These are phyloP conservation scores for Semicossyphus pulcher DNA, from an alignment of 2,113 vertebrate genomes.

Conservation along the genomic window DNA sequence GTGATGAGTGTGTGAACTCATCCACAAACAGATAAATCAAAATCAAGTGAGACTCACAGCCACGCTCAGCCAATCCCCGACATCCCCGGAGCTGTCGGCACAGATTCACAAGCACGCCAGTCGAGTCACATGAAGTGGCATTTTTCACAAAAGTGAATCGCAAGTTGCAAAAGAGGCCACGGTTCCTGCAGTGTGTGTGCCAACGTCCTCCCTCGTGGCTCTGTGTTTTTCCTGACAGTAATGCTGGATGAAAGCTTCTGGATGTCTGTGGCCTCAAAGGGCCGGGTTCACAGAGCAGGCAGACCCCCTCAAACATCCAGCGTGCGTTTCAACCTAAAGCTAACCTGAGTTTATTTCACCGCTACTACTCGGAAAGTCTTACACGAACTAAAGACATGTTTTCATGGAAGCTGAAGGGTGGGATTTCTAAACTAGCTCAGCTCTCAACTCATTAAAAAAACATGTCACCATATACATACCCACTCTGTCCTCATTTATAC, in stretches of 20 bases:
- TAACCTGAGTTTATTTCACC: slow-evolving; percentile 35
- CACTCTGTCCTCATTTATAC: background rate
- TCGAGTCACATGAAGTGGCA: slow-evolving; percentile 46
- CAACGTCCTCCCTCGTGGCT: slow-evolving; percentile 44
- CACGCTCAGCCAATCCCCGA: slow-evolving; percentile 1
- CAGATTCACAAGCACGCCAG: slow-evolving; percentile 30
- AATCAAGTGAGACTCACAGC: slow-evolving; percentile 47
- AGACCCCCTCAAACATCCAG: slow-evolving; percentile 33
- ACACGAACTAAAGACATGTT: background rate
- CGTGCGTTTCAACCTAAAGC: slow-evolving; percentile 42
- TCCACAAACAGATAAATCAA: slow-evolving; percentile 55
- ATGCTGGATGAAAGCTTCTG: slow-evolving; percentile 55
- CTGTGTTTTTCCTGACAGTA: slow-evolving; percentile 52
- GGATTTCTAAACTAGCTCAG: background rate
- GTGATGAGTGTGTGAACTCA: slow-evolving; percentile 46
- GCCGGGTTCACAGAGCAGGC: slow-evolving; percentile 43
- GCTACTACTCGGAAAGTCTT: background rate
- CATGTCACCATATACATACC: background rate
- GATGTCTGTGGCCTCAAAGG: slow-evolving; percentile 1
- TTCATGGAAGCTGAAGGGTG: background rate
- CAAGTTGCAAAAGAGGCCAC: slow-evolving; percentile 28
- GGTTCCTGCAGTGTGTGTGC: slow-evolving; percentile 26
- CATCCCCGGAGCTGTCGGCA: slow-evolving; percentile 29
- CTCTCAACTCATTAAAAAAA: background rate
- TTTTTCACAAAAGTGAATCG: slow-evolving; percentile 60